Percentiles rank a stretch among this genome's conserved stretches.
Conservation (phyloP, 1,140 invertebrate genomes). For the Helicorthomorpha holstii region DNA sequence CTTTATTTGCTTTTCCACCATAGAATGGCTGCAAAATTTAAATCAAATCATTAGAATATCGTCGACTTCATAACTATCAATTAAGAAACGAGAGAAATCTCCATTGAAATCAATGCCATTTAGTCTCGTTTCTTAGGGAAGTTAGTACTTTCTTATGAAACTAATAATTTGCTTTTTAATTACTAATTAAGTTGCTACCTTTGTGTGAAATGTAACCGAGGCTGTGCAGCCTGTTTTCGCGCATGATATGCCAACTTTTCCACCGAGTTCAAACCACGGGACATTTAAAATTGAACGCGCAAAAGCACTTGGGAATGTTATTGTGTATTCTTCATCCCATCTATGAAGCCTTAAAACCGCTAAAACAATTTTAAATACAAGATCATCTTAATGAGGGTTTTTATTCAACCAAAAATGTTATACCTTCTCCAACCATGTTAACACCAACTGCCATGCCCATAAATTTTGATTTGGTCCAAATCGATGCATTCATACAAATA, state of each 20-base stretch:
- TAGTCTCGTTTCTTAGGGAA: too few species aligned
- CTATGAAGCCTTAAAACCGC: slow-evolving; percentile 21
- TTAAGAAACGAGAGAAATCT: too few species aligned
- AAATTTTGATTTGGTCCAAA: slow-evolving; percentile 31
- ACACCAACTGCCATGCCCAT: slow-evolving; percentile 31
- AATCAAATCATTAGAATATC: too few species aligned
- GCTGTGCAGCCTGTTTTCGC: slow-evolving; percentile 24
- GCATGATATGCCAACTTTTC: slow-evolving; percentile 26
- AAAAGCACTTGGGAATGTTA: slow-evolving; percentile 28
- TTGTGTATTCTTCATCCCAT: slow-evolving; percentile 27
- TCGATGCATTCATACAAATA: slow-evolving; percentile 26
- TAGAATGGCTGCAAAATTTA: slow-evolving; percentile 29
- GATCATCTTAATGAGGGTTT: too few species aligned
- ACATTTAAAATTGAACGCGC: slow-evolving; percentile 29
- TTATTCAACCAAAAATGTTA: too few species aligned
- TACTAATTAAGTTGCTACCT: too few species aligned
- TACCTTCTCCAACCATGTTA: slow-evolving; percentile 27
- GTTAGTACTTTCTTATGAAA: too few species aligned
- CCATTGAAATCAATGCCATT: too few species aligned
- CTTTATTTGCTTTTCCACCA: slow-evolving; percentile 29
- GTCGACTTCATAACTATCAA: too few species aligned
- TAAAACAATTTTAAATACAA: too few species aligned
- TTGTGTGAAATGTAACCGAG: slow-evolving; percentile 30
- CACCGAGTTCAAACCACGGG: slow-evolving; percentile 31
- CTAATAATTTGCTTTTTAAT: too few species aligned